phyloP scores from a whole-genome alignment of 1,140 invertebrate species.

The Mylabris phalerata region DNA sequence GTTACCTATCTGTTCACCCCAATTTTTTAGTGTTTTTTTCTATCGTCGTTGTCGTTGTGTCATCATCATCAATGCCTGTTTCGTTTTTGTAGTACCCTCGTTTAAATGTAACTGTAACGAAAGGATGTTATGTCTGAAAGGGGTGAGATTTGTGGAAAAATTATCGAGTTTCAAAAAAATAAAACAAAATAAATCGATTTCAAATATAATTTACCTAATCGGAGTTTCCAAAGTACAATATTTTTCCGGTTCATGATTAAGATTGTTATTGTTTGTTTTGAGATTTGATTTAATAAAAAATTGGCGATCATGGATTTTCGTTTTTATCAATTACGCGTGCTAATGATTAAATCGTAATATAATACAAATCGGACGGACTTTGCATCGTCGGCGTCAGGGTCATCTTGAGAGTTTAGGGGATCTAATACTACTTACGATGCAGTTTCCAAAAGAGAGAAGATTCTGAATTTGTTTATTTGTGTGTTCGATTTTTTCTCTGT shows the following conservation, averaged over 20 bases:
- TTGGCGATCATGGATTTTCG: neutral
- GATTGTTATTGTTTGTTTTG: too few relatives aligned
- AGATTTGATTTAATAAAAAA: too few relatives aligned
- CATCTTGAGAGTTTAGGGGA: too few relatives aligned
- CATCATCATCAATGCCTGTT: too few relatives aligned
- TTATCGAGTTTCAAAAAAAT: neutral
- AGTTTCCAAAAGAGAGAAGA: too few relatives aligned
- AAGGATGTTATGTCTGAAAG: conserved; percentile 23
- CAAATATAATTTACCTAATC: neutral
- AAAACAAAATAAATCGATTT: neutral
- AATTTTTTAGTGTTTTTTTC: neutral
- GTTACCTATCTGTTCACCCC: neutral
- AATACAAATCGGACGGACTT: conserved; percentile 4
- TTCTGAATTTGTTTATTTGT: too few relatives aligned
- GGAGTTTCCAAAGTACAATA: too few relatives aligned
- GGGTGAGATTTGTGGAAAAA: conserved; percentile 19
- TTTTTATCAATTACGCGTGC: conserved; percentile 2
- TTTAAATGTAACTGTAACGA: neutral
- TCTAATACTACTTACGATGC: too few relatives aligned
- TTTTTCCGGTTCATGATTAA: too few relatives aligned
- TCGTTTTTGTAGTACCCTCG: too few relatives aligned
- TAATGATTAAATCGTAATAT: conserved; percentile 3
- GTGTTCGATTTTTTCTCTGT: too few relatives aligned
- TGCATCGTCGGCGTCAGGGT: neutral
- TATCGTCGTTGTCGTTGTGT: neutral